phyloP scores from a whole-genome alignment of 2,888 invertebrate species.

The Drosophila multiciliata region DNA sequence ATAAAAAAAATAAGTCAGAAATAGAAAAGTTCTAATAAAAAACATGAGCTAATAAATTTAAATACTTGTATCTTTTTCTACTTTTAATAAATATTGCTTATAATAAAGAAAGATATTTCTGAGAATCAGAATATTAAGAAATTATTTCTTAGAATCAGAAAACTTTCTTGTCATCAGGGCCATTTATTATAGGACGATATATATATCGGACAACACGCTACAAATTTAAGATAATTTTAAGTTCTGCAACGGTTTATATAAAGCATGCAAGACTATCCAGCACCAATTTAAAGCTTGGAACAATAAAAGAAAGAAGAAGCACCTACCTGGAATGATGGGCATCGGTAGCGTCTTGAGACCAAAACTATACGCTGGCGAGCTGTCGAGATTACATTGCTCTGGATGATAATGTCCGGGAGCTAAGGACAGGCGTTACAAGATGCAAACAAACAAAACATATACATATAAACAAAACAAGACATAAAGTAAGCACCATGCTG shows the following conservation, averaged over 20 bases:
- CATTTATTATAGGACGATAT: neutral
- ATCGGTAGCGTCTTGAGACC: constrained; percentile 85
- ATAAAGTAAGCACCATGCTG: constrained; percentile 41
- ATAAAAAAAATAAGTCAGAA: too few relatives aligned
- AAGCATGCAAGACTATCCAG: constrained; percentile 7
- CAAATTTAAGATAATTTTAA: neutral
- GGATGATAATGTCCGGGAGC: constrained; percentile 88
- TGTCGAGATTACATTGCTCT: constrained; percentile 85
- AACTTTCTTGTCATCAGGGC: too few relatives aligned
- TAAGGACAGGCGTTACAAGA: constrained; percentile 36
- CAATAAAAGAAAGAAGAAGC: neutral
- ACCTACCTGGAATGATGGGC: constrained; percentile 81
- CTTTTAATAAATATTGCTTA: too few relatives aligned
- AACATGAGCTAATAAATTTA: too few relatives aligned
- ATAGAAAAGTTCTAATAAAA: too few relatives aligned
- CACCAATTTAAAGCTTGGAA: constrained; percentile 11
- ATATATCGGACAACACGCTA: neutral
- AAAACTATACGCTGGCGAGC: constrained; percentile 86
- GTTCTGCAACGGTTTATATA: constrained; percentile 5
- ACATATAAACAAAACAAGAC: neutral
- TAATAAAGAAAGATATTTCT: too few relatives aligned
- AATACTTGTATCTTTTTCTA: too few relatives aligned
- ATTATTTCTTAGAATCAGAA: too few relatives aligned
- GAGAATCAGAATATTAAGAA: too few relatives aligned
- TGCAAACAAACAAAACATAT: constrained; percentile 39